Percentiles rank a stretch among this genome's conserved stretches.
Evolutionary conservation across 2,797 vertebrate genomes (phyloP).

Genomic region (Eutrigla gurnardus): DNA sequence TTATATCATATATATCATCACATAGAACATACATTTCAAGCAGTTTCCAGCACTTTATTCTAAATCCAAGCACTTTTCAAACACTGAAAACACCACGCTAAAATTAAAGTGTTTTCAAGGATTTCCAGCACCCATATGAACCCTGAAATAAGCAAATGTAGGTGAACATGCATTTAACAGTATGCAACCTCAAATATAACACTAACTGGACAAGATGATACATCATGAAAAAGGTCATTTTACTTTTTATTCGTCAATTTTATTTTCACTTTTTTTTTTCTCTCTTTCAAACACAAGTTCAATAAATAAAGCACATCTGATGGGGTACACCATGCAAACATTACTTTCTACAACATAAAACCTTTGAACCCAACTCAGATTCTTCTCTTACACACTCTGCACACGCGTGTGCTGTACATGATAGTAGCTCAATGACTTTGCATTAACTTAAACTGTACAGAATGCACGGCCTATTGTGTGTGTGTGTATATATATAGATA

Average conservation of each 20-base stretch:
- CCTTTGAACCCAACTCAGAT: slow-evolving; percentile 55
- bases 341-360: slow-evolving; percentile 82
- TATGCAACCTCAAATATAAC: neutral
- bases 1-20: too few species aligned
- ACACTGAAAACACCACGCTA: too few species aligned
- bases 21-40: too few species aligned
- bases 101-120: too few species aligned
- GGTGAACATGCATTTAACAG: neutral
- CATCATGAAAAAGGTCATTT: slow-evolving; percentile 36
- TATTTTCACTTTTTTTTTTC: slow-evolving; percentile 68
- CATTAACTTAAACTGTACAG: slow-evolving; percentile 63
- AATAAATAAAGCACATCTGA: slow-evolving; percentile 91
- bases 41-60: too few species aligned
- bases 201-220: slow-evolving; percentile 6
- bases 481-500: slow-evolving; percentile 15
- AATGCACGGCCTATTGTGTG: slow-evolving; percentile 47
- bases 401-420: slow-evolving; percentile 55
- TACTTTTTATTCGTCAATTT: slow-evolving; percentile 62
- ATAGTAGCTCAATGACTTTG: slow-evolving; percentile 52
- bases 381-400: slow-evolving; percentile 54
- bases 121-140: too few species aligned
- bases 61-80: too few species aligned
- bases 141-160: neutral
- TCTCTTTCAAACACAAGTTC: slow-evolving; percentile 80
- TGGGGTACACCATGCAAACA: slow-evolving; percentile 85